phyloP scores from a whole-genome alignment of 2,797 vertebrate species.

The Leontopithecus rosalia region DNA sequence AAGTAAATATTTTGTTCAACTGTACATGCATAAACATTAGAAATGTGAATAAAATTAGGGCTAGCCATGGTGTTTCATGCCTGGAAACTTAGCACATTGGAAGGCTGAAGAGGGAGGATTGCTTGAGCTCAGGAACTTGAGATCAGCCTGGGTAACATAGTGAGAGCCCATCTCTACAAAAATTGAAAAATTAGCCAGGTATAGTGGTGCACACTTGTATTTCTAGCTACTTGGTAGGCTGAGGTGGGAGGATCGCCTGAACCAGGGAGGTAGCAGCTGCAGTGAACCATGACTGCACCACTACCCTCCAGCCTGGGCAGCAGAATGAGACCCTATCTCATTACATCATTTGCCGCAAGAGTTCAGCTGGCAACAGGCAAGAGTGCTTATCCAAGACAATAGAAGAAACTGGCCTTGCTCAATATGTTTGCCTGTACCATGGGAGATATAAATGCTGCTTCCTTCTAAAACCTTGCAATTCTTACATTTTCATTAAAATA shows the following conservation, averaged over 20 bases:
- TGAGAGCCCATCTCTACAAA: neutral
- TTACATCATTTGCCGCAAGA: neutral
- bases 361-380: neutral
- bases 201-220: neutral
- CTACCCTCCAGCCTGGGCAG: neutral
- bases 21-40: neutral
- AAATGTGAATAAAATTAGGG: neutral
- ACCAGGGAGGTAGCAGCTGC: neutral
- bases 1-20: neutral
- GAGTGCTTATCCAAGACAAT: neutral
- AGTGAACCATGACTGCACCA: neutral
- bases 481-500: neutral
- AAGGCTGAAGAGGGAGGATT: neutral
- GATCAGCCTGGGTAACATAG: neutral
- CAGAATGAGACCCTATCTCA: neutral
- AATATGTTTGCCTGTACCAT: neutral
- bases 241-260: neutral
- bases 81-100: neutral
- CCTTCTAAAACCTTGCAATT: neutral
- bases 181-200: neutral
- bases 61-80: neutral
- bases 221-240: neutral
- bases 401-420: neutral
- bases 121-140: neutral
- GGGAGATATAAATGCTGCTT: neutral